Evolutionary conservation across 2,888 invertebrate species (phyloP).

Genomic region (Sialis lutaria): DNA sequence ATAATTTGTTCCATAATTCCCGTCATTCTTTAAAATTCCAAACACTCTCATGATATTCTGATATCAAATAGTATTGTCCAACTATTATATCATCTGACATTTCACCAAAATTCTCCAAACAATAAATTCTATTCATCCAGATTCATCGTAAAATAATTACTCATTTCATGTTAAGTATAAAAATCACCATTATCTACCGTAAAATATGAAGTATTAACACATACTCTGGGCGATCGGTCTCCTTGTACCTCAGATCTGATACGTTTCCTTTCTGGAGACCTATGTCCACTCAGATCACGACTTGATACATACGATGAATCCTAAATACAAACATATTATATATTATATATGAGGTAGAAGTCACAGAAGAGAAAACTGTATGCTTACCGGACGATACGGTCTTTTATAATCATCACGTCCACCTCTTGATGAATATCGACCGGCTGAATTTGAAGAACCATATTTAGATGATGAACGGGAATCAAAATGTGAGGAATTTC

Average conservation of each 20-base stretch:
- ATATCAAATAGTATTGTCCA: too few species aligned
- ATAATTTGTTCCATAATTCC: too few species aligned
- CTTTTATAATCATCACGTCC: conserved; percentile 3
- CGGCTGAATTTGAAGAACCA: conserved; percentile 6
- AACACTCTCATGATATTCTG: too few species aligned
- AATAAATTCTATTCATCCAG: too few species aligned
- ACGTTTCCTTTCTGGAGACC: conserved; percentile 45
- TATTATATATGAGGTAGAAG: background rate
- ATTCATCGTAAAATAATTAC: too few species aligned
- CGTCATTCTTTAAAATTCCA: too few species aligned
- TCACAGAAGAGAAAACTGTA: background rate
- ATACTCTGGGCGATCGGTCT: conserved; percentile 6
- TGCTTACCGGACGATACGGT: conserved; percentile 3
- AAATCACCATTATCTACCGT: too few species aligned
- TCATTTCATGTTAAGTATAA: too few species aligned
- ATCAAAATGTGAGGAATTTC: conserved; percentile 15
- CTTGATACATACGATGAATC: conserved; percentile 27
- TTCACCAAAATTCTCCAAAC: too few species aligned
- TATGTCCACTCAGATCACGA: conserved; percentile 34
- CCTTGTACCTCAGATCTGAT: conserved; percentile 38
- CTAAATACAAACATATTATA: background rate
- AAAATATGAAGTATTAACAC: background rate
- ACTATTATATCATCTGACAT: too few species aligned
- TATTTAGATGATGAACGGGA: conserved; percentile 15
- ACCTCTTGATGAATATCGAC: conserved; percentile 1